Percentiles rank a stretch among this genome's conserved stretches.
These are phyloP conservation scores for Spicauda simplicius DNA, from an alignment of 2,888 invertebrate genomes.

Conservation along the genomic window DNA sequence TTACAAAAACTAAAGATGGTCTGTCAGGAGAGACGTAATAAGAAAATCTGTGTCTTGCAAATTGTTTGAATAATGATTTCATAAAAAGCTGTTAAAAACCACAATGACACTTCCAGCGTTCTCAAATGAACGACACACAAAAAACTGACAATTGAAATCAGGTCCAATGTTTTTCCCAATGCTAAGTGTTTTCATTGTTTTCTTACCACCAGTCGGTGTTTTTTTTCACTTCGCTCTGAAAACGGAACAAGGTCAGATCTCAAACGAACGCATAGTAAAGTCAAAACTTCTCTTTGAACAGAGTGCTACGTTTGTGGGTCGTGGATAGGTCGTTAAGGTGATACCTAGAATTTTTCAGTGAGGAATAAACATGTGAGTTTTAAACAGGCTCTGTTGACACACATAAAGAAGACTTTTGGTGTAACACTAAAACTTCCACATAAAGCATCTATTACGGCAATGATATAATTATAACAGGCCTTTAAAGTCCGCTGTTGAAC, in stretches of 20 bases:
- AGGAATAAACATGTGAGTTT: conserved; percentile 10
- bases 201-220: conserved; percentile 17
- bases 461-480: neutral
- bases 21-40: neutral
- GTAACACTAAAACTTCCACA: neutral
- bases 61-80: conserved; percentile 7
- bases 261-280: conserved; percentile 16
- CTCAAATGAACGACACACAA: conserved; percentile 3
- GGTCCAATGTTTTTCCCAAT: conserved; percentile 19
- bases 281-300: conserved; percentile 22
- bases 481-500: too few species aligned
- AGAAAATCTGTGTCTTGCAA: conserved; percentile 2
- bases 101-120: conserved; percentile 11
- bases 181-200: conserved; percentile 13
- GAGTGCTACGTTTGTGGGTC: conserved; percentile 6
- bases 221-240: conserved; percentile 22
- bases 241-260: conserved; percentile 28
- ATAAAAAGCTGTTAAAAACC: conserved; percentile 2
- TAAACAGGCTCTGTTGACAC: neutral
- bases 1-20: neutral
- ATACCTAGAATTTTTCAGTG: conserved; percentile 2
- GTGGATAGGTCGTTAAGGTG: neutral
- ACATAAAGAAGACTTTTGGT: neutral
- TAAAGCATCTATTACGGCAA: neutral
- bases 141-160: conserved; percentile 16